Base-by-base conservation (phyloP, 2,888 invertebrate species). In the Pammene aurita region DNA sequence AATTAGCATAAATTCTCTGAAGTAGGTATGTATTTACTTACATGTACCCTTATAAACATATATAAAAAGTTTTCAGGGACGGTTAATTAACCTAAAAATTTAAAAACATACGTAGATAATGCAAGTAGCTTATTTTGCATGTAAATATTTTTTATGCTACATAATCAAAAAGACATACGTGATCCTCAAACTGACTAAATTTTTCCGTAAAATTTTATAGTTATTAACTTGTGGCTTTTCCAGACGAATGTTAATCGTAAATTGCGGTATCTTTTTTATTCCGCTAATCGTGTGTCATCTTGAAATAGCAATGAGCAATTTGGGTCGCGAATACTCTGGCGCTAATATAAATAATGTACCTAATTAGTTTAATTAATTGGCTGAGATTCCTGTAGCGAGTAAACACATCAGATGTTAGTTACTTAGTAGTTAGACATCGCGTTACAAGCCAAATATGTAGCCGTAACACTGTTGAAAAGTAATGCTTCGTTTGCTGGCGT, bases 311-410 rank as follows among this genome's bases (percentile, higher is more conserved):
- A 67, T 63, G 61, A 66, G 72, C 75, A 42, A 83, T 83, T 76
- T 80, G 79, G 83, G 82, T 77, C 80, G 77, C 69, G 71, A 72
- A 74, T 70, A 75, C 77, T 72, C 77, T 70, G 75, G 74, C 73
- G 73, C 71, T 72, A 72, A 74, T 70, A 77, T 74, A 75, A 68
- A 69, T 72, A 72, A 60, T 61, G 71, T 68, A 54, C 65, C 76
- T 80, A 80, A 81, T 80, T 81, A 84, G 74, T 78, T 80, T 80
- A 79, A 77, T 78, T 79, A 80, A 67, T 69, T 69, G 73, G 77
- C 73, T 75, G 70, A 73, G 73, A 78, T 74, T 77, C 80, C 75
- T 72, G 76, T 67, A 64, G 68, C 72, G 71, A 74, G 75, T 76
- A 78, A 79, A 76, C 73, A 82, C 75, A 72, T 72, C 68, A 74